phyloP scores from a whole-genome alignment of 1,140 invertebrate species.

The Planococcus citri region DNA sequence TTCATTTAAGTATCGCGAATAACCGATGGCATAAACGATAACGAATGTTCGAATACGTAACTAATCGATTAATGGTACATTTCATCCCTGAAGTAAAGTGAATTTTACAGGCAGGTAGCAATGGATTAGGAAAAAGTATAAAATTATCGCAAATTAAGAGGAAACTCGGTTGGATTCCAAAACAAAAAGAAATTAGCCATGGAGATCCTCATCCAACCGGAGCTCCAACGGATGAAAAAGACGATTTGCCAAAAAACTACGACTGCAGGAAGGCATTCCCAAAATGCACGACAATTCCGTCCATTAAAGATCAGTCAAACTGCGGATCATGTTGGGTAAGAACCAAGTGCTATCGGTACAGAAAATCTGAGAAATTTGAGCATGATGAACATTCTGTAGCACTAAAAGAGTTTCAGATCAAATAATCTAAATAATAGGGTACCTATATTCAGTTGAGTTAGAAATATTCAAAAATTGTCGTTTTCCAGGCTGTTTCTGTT shows the following conservation, averaged over 20 bases:
- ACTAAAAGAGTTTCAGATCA: no score
- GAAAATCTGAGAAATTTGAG: no score
- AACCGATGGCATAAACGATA: no score
- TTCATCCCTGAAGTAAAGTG: no score
- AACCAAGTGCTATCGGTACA: neutral
- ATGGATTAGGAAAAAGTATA: neutral
- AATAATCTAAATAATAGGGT: no score
- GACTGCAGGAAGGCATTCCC: conserved; percentile 69
- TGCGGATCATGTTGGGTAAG: conserved; percentile 53
- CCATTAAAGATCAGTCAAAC: conserved; percentile 61
- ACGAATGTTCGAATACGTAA: no score
- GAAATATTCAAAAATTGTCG: no score
- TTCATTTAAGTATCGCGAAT: no score
- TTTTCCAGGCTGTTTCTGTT: neutral
- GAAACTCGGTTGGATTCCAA: neutral
- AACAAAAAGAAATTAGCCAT: neutral
- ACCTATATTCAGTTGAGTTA: no score
- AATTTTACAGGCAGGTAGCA: neutral
- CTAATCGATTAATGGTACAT: no score
- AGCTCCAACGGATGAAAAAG: neutral
- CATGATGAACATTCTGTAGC: no score
- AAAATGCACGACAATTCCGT: conserved; percentile 65
- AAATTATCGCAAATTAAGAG: neutral
- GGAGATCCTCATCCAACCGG: neutral
- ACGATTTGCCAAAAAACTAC: conserved; percentile 54